These are phyloP conservation scores for Neosalanx taihuensis DNA, from an alignment of 2,797 vertebrate species.

Conservation along the genomic window DNA sequence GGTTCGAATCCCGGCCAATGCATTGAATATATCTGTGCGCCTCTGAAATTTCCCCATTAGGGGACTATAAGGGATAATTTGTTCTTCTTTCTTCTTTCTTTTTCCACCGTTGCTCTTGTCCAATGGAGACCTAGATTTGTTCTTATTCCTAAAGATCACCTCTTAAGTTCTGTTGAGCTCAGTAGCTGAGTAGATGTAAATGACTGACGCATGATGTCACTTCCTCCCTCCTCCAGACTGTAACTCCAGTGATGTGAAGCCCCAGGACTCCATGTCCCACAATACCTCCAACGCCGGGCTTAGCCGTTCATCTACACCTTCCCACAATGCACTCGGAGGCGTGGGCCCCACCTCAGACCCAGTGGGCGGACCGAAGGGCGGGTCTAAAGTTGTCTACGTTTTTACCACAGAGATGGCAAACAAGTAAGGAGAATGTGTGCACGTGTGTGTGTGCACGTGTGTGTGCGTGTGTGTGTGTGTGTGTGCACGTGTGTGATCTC, in stretches of 20 bases:
- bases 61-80: too few species aligned
- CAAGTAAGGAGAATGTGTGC: conserved; percentile 80
- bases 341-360: conserved; percentile 84
- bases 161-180: too few species aligned
- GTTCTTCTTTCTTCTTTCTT: too few species aligned
- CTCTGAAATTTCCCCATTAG: too few species aligned
- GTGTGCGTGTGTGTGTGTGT: neutral
- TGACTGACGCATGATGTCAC: neutral
- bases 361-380: conserved; percentile 85
- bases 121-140: too few species aligned
- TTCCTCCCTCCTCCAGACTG: conserved; percentile 76
- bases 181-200: too few species aligned
- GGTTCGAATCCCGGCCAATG: too few species aligned
- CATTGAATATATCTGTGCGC: too few species aligned
- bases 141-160: too few species aligned
- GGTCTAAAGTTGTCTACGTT: conserved; percentile 95
- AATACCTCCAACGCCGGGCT: conserved; percentile 87
- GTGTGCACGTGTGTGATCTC: neutral
- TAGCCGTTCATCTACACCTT: conserved; percentile 93
- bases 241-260: conserved; percentile 93
- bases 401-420: conserved; percentile 99
- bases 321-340: conserved; percentile 84
- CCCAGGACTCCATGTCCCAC: conserved; percentile 90
- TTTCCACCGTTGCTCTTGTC: too few species aligned
- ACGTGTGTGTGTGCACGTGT: conserved; percentile 4